Base-by-base conservation (phyloP, 2,797 vertebrate genomes). In the Picus viridis region DNA sequence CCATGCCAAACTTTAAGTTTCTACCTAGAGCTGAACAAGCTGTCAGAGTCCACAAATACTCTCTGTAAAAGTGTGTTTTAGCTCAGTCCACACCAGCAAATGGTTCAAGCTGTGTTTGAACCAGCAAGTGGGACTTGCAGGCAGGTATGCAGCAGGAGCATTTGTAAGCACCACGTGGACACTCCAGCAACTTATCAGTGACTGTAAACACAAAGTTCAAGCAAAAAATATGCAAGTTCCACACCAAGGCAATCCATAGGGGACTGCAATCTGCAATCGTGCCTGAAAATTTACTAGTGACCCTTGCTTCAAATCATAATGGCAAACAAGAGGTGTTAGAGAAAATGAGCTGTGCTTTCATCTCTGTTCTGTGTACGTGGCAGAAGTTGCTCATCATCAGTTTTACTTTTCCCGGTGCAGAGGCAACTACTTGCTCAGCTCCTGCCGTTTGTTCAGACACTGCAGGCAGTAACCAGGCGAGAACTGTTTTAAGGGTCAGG, bases 1-100 rank as follows among this genome's bases (percentile, higher is more conserved):
- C 83, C 51, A 86, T 86, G 83, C 64, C 83, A 92, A 93, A 89
- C 86, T 93, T 91, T n/a, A 83, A 79, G 41, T 77, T 88, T 84
- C 74, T 94, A 94, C 86, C 89, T 89, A 79, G 68, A 90, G 67
- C 70, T 15, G 11, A 93, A 85, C 63, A 89, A 78, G 53, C 43
- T 94, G 67, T 72, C 3, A 20, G 43, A 83, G 14, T 49, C 59
- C 62, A 76, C 73, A 88, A 76, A 73, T 86, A 76, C 32, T 91
- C 56, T 67, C 70, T 88, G 30, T 39, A 51, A 39, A 92, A 79
- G 16, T 34, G 49, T 49, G 34, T 67, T 89, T 83, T 63, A 45
- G 67, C 70, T 70, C 6, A 13, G 67, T 51, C 30, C 9, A 0
- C 29, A 43, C 41, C 34, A 79, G 68, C 62, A 89, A 86, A 89